These are phyloP conservation scores for Melipona quadrifasciata DNA, from an alignment of 1,140 invertebrate genomes.

Conservation along the genomic window DNA sequence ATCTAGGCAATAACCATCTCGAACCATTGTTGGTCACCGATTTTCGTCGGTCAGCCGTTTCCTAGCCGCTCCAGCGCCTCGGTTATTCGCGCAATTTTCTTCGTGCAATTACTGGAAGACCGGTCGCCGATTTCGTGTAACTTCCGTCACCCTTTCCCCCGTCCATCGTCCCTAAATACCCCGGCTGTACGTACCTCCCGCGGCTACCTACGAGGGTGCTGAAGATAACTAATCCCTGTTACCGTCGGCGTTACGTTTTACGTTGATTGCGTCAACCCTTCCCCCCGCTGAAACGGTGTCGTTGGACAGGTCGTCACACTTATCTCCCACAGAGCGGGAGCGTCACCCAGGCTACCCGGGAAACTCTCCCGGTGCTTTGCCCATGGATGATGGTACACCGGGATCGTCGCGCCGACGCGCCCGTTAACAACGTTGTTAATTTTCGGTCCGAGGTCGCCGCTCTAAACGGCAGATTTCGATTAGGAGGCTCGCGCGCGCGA, in stretches of 20 bases:
- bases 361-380: constrained; percentile 40
- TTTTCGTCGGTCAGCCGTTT: constrained; percentile 54
- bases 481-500: constrained; percentile 56
- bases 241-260: constrained; percentile 80
- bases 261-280: constrained; percentile 81
- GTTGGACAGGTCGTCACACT: constrained; percentile 82
- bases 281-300: constrained; percentile 61
- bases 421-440: constrained; percentile 80
- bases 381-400: background rate
- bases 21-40: constrained; percentile 55
- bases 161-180: constrained; percentile 46
- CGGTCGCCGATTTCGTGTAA: constrained; percentile 54
- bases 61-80: constrained; percentile 15
- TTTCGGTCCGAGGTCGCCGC: constrained; percentile 53
- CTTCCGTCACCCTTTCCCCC: background rate
- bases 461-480: constrained; percentile 56
- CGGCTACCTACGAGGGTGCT: constrained; percentile 60
- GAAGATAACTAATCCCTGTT: constrained; percentile 81
- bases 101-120: constrained; percentile 64
- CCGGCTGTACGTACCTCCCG: constrained; percentile 17
- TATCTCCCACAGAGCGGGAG: constrained; percentile 72
- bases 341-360: too few relatives aligned
- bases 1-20: constrained; percentile 62
- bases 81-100: constrained; percentile 65
- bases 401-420: constrained; percentile 58